Base-by-base conservation (phyloP, 2,888 invertebrate genomes). In the Flabesymbios commensalis region DNA sequence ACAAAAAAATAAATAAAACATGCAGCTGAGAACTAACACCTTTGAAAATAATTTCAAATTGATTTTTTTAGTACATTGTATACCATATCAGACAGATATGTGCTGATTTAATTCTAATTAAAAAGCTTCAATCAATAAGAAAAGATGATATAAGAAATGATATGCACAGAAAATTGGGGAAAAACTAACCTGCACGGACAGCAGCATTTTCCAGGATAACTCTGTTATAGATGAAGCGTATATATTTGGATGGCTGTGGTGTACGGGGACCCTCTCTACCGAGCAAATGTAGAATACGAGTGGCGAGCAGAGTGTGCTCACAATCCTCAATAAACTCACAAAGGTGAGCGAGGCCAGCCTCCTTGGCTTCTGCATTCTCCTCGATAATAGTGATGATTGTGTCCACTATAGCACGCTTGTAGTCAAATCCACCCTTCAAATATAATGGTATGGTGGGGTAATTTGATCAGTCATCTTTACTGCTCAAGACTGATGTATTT, bases 241-340 rank as follows among this genome's bases (percentile, higher is more conserved):
- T 88, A 81, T 88, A 88, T 74, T 85, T 85, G 59, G 94, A 93
- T 0, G 99, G 98, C 69, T 93, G 92, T 72, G 91, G 91, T 0
- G 98, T 94, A 70, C 92, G 90, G 0, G 99, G 98, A 0, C 98
- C 99, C 84, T 99, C 99, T 64, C 93, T 90, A 0, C 99, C 99
- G 0, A 99, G 85, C 57, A 99, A 86, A 85, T 99, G 95, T 42
- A 99, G 86, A 72, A 99, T 98, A 31, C 95, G 88, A 0, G 98
- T 98, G 2, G 98, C 97, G 70, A 99, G 86, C 59, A 93, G 93
- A 0, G 93, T 92, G 81, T 99, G 98, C 77, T 99, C 99, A 79
- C 99, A 99, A 83, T 99, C 99, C 79, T 99, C 99, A 72, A 99
- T 99, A 76, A 99, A 99, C 83, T 99, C 99, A 78, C 99, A 99